Conservation (phyloP, 2,888 invertebrate genomes). For the Melanostoma scalare region DNA sequence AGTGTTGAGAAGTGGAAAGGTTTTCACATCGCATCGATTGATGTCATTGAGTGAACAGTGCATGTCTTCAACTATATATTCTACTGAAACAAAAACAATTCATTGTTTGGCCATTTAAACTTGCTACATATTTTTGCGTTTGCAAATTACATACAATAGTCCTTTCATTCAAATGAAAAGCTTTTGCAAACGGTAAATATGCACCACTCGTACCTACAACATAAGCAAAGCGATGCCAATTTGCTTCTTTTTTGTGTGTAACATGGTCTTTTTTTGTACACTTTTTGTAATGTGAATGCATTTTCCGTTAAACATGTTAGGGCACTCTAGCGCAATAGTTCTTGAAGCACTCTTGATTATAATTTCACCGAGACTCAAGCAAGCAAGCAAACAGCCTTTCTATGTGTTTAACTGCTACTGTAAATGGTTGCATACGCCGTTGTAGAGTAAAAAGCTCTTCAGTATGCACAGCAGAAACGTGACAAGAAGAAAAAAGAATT, state of each 20-base stretch:
- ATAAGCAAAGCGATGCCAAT: constrained; percentile 41
- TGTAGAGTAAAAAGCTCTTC: constrained; percentile 15
- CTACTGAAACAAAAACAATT: background rate
- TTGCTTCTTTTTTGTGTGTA: constrained; percentile 32
- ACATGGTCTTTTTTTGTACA: background rate
- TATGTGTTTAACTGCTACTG: constrained; percentile 4
- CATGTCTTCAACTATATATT: too few species aligned
- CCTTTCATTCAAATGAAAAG: too few species aligned
- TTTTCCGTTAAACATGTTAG: constrained; percentile 60
- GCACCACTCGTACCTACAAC: background rate
- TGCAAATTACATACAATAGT: background rate
- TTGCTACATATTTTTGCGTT: constrained; percentile 8
- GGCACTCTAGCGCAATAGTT: constrained; percentile 55
- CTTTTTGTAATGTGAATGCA: constrained; percentile 48
- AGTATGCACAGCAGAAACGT: constrained; percentile 18
- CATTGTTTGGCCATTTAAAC: background rate
- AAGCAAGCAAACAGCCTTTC: constrained; percentile 17
- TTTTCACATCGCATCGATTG: constrained; percentile 20
- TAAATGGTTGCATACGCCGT: constrained; percentile 45
- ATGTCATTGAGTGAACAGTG: background rate
- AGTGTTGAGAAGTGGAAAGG: constrained; percentile 25
- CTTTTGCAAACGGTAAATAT: too few species aligned
- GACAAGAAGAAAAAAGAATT: background rate
- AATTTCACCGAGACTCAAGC: constrained; percentile 55
- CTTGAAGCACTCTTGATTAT: constrained; percentile 54